Evolutionary conservation across 2,797 vertebrate genomes (phyloP), one percentile per base, ranked within the genome.

Genomic region (Falco biarmicus): DNA sequence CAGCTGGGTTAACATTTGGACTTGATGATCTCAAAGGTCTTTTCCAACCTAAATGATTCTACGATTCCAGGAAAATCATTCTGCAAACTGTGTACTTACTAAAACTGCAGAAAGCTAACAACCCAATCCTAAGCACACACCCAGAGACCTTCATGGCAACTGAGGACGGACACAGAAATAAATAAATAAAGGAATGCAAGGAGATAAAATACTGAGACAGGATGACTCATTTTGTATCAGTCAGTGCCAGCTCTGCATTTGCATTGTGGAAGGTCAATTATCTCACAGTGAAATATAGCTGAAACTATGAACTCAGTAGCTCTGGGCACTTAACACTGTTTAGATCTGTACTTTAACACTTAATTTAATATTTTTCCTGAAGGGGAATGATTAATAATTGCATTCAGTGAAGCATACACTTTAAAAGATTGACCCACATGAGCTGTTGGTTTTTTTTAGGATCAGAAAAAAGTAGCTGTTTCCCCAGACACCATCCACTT

Each of bases 361-460:
- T 98, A 98, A 98, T 98, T 98, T 98, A 96, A 96, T 97, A 95
- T 95, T 97, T 98, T 98, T 98, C 97, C 96, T 97, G 94, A 97
- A 98, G 97, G 98, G 96, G 98, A 97, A 95, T 97, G 87, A 98
- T 98, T 98, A 98, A 98, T 98, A 98, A 98, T 97, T 98, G 96
- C 97, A 96, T 95, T 93, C 92, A 97, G 87, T 95, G 97, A 98
- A 97, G 97, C 96, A 95, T 92, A 79, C 75, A 97, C 95, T 98
- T 97, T 98, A 96, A 97, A 98, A 97, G 96, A 97, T 86, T 98
- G 97, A 98, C 95, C 97, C 92, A 96, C 60, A 85, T 95, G 97
- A 98, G 96, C 97, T 97, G 96, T 97, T 98, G 75, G 24, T 89
- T 97, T 96, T 91, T 91, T 94, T 92, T 94, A 96, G 96, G 94